These are phyloP conservation scores for Oligia latruncula DNA, from an alignment of 2,888 invertebrate genomes.

Conservation along the genomic window DNA sequence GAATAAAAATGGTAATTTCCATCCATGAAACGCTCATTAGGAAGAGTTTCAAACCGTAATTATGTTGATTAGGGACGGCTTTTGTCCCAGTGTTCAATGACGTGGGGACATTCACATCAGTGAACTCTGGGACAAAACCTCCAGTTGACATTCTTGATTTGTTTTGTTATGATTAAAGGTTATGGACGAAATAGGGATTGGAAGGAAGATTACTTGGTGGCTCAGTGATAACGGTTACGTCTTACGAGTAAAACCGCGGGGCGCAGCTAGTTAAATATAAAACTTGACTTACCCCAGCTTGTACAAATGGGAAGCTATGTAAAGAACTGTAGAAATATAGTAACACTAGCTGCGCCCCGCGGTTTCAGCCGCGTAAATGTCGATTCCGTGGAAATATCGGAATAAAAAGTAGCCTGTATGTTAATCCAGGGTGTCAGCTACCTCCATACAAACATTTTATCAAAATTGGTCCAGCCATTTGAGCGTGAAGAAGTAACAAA, in stretches of 20 bases:
- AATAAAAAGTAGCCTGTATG: no score
- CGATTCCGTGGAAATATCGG: no score
- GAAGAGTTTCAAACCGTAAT: background rate
- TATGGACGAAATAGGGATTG: conserved; percentile 24
- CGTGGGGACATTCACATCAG: background rate
- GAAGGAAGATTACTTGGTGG: background rate
- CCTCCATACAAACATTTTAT: no score
- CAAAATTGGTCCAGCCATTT: no score
- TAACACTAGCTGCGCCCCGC: no score
- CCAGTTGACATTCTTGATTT: background rate
- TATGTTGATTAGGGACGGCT: conserved; percentile 13
- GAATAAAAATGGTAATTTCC: conserved; percentile 43
- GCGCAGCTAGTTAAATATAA: background rate
- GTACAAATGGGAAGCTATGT: background rate
- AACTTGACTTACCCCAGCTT: background rate
- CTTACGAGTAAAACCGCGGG: no score
- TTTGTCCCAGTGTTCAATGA: no score
- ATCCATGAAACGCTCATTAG: conserved; percentile 38
- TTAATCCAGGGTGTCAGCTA: no score
- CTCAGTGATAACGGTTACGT: no score
- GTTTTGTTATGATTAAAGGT: conserved; percentile 23
- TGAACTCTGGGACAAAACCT: conserved; percentile 1
- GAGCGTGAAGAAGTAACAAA: no score
- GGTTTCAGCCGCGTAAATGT: no score
- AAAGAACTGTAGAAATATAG: background rate